These are phyloP conservation scores for Teinopalpus imperialis DNA, from an alignment of 2,888 invertebrate species.

Conservation along the genomic window DNA sequence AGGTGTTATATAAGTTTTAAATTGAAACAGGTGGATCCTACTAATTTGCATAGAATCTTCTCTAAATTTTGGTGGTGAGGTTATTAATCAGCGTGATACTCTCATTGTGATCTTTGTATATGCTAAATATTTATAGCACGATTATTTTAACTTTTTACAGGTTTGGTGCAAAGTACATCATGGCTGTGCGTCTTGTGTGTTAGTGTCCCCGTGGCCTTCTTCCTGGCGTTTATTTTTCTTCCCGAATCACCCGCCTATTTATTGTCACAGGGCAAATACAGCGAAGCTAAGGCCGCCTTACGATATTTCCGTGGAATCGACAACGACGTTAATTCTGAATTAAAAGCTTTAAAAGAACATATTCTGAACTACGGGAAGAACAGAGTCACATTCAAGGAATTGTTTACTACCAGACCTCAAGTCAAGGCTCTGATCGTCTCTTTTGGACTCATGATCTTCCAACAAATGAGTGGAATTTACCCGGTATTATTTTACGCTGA, in stretches of 20 bases:
- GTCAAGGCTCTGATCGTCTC: conserved; percentile 73
- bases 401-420: conserved; percentile 63
- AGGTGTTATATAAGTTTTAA: too few relatives aligned
- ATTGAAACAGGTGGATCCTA: too few relatives aligned
- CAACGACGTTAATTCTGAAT: conserved; percentile 80
- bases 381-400: conserved; percentile 68
- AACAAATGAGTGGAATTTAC: conserved; percentile 84
- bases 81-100: too few relatives aligned
- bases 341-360: conserved; percentile 70
- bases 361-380: conserved; percentile 66
- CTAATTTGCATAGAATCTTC: too few relatives aligned
- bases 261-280: conserved; percentile 74
- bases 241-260: conserved; percentile 88
- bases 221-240: conserved; percentile 81
- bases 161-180: conserved; percentile 60
- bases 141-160: conserved; percentile 61
- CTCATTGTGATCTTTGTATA: too few relatives aligned
- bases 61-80: too few relatives aligned
- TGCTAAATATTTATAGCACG: too few relatives aligned
- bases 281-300: conserved; percentile 83
- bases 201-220: conserved; percentile 66
- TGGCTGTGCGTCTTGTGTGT: conserved; percentile 69
- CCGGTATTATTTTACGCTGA: conserved; percentile 83
- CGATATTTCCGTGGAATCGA: conserved; percentile 83
- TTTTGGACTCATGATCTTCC: conserved; percentile 84